Percentiles rank a stretch among this genome's conserved stretches.
Evolutionary conservation across 2,888 invertebrate genomes (phyloP).

Genomic region (Tenthredo mesomela): DNA sequence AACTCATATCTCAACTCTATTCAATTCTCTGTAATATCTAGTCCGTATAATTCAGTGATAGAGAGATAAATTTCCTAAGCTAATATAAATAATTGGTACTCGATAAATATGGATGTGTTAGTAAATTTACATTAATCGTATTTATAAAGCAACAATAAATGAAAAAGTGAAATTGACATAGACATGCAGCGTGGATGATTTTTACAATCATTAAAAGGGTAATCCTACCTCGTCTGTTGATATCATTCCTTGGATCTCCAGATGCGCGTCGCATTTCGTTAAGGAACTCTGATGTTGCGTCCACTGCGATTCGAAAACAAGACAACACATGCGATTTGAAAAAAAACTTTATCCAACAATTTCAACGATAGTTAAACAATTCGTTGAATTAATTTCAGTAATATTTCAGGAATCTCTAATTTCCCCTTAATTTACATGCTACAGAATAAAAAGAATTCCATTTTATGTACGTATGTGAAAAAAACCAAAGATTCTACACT

Average conservation of each 20-base stretch:
- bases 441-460: too few species aligned
- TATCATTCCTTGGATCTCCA: constrained; percentile 65
- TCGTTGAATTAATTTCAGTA: background rate
- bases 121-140: background rate
- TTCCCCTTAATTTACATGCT: too few species aligned
- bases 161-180: background rate
- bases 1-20: constrained; percentile 59
- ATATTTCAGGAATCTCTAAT: too few species aligned
- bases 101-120: background rate
- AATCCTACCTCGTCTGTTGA: constrained; percentile 69
- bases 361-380: constrained; percentile 20
- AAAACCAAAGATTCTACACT: background rate
- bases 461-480: too few species aligned
- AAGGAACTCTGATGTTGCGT: constrained; percentile 71
- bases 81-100: background rate
- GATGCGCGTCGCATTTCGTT: constrained; percentile 73
- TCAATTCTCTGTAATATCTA: too few species aligned
- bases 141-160: background rate
- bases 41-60: background rate
- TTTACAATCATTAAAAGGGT: background rate
- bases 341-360: constrained; percentile 52
- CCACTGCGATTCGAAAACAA: constrained; percentile 68
- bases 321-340: constrained; percentile 56
- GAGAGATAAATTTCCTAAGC: too few species aligned
- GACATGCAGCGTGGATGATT: background rate